These are phyloP conservation scores for Poliocrania exsul DNA, from an alignment of 2,797 vertebrate species.

Conservation along the genomic window DNA sequence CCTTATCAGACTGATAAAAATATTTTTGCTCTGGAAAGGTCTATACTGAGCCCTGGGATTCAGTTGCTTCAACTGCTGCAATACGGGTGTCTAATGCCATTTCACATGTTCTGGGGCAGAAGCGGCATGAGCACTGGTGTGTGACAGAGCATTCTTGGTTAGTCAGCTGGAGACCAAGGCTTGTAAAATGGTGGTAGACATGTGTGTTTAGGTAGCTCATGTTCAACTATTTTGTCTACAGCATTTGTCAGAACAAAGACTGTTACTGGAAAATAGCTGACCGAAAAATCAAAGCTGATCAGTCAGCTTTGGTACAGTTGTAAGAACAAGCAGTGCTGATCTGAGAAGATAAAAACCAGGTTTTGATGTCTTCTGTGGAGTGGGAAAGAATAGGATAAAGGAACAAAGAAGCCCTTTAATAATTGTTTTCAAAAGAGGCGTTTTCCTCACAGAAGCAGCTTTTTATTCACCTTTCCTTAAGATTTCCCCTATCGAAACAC, in stretches of 20 bases:
- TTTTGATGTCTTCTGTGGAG: neutral
- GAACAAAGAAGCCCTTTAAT: neutral
- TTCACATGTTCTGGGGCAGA: neutral
- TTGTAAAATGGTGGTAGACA: neutral
- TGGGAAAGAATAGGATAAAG: neutral
- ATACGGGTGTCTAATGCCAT: neutral
- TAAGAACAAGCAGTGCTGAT: neutral
- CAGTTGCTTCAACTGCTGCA: neutral
- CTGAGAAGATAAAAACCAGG: neutral
- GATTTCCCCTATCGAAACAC: neutral
- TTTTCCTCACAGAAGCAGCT: neutral
- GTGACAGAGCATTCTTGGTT: neutral
- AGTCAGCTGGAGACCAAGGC: neutral
- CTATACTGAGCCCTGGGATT: neutral
- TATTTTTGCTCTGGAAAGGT: neutral
- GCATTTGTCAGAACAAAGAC: neutral
- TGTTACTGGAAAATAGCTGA: neutral
- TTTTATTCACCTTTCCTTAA: neutral
- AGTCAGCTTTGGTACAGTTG: neutral
- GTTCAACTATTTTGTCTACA: neutral
- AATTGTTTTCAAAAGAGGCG: neutral
- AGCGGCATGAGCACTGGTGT: rapidly evolving
- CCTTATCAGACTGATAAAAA: neutral
- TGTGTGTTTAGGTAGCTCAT: neutral
- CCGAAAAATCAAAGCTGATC: neutral